These are phyloP conservation scores for Synergus umbraculus DNA, from an alignment of 2,888 invertebrate genomes.

Conservation along the genomic window DNA sequence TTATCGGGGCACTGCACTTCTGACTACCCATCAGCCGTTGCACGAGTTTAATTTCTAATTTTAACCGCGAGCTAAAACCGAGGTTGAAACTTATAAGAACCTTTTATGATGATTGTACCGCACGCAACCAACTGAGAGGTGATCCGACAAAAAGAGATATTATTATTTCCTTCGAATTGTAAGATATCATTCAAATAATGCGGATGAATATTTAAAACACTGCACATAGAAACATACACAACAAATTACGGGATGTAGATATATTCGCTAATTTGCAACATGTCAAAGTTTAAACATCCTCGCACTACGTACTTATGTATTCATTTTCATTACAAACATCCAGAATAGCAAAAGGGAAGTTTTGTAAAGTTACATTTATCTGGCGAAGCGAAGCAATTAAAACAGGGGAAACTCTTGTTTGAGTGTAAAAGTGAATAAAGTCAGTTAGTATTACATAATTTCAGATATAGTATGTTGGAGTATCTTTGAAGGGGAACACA, in stretches of 20 bases:
- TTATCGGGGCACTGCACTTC: not conserved
- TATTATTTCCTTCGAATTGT: not conserved
- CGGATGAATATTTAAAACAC: too few species aligned
- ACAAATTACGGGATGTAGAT: too few species aligned
- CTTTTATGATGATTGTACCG: not conserved
- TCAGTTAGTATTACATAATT: not conserved
- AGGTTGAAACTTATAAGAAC: not conserved
- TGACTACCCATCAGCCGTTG: not conserved
- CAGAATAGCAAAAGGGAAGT: not conserved
- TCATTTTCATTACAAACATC: not conserved
- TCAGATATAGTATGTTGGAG: not conserved
- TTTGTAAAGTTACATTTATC: not conserved
- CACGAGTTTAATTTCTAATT: conserved; percentile 9
- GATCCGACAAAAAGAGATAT: not conserved
- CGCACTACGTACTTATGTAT: not conserved
- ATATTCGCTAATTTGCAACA: too few species aligned
- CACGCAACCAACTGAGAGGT: not conserved
- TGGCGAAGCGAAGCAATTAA: not conserved
- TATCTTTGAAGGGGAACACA: not conserved
- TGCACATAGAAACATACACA: too few species aligned
- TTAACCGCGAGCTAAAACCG: not conserved
- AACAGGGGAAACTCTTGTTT: not conserved
- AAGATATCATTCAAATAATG: not conserved
- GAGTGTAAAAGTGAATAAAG: not conserved
- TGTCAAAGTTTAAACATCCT: too few species aligned